These are phyloP conservation scores for Himalopsyche phryganea DNA, from an alignment of 1,140 invertebrate genomes.

Conservation along the genomic window DNA sequence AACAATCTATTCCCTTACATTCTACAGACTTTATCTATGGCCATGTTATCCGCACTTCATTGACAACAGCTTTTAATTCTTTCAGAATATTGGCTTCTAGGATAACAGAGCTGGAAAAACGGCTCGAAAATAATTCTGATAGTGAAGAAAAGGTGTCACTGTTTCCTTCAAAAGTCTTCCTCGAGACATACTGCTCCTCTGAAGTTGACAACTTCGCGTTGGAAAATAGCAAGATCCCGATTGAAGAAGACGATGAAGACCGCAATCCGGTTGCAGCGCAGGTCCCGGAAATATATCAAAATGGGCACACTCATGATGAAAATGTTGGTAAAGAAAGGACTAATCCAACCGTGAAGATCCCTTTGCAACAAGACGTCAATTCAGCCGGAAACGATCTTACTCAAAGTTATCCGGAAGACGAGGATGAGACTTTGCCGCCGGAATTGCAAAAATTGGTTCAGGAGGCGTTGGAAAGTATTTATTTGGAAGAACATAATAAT, in stretches of 20 bases:
- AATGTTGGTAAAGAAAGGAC: no score
- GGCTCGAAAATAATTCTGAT: constrained; percentile 48
- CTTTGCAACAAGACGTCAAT: no score
- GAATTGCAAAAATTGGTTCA: constrained; percentile 47
- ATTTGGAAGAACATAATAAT: constrained; percentile 28
- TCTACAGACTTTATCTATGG: no score
- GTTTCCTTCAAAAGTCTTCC: constrained; percentile 50
- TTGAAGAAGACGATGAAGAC: constrained; percentile 17
- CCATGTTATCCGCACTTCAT: no score
- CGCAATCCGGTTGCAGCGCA: constrained; percentile 12
- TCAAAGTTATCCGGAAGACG: not conserved
- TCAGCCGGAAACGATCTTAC: no score
- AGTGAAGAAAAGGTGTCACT: constrained; percentile 46
- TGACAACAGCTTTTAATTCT: no score
- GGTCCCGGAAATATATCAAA: no score
- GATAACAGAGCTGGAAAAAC: constrained; percentile 49
- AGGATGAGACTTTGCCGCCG: constrained; percentile 37
- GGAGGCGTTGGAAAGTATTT: constrained; percentile 47
- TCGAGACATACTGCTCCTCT: constrained; percentile 44
- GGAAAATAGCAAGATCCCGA: constrained; percentile 33
- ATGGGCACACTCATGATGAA: no score
- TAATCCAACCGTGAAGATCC: no score
- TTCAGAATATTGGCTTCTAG: constrained; percentile 48
- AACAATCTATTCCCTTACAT: no score
- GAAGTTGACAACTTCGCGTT: constrained; percentile 42